Base-by-base conservation (phyloP, 2,888 invertebrate species). In the Epsilonema sp. region DNA sequence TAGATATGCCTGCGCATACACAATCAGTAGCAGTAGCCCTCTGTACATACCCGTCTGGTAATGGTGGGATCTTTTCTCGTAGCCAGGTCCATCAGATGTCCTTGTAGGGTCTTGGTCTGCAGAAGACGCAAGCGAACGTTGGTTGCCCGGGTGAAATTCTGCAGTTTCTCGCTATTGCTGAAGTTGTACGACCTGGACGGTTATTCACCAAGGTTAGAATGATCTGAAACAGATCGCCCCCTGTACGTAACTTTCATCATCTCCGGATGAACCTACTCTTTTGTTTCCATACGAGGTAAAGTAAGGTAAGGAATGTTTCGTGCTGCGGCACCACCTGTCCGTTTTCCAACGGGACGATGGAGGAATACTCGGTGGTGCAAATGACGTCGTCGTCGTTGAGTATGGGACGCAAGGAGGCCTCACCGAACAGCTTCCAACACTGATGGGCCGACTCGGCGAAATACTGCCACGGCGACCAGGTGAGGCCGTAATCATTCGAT, bases 141-240 rank as follows among this genome's bases (percentile, higher is more conserved):
- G 0, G 97, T 97, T 0, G 97, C 94, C 54, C 86, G 76, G 0
- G 92, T 92, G 84, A 89, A 97, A 67, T 90, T 84, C 74, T 92
- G 92, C 1, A 97, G 73, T 1, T 80, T 75, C 2, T 81, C 77
- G 0, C 90, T 89, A 62, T 87, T 84, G 65, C 89, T 89, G 67
- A 97, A 97, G 63, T 84, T 80, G 54, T 80, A 0, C 89, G 79
- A 37, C 85, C 87, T 0, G 97, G 97, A 41, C 94, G 78, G 60
- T 83, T 81, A 58, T 86, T 86, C 24, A 94, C 69, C 50, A 94
- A 72, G 11, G 84, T 84, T 43, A 94, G 82, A 0, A 89, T 83
- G 57, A 94, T 92, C 82, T 85, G 55, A 22, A 53, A 53, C 16
- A 37, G 20, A 2, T 23, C 22, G 13, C 16, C 2, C n/a, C 26